phyloP scores from a whole-genome alignment of 2,113 vertebrate genomes.

The Mormoops blainvillei region DNA sequence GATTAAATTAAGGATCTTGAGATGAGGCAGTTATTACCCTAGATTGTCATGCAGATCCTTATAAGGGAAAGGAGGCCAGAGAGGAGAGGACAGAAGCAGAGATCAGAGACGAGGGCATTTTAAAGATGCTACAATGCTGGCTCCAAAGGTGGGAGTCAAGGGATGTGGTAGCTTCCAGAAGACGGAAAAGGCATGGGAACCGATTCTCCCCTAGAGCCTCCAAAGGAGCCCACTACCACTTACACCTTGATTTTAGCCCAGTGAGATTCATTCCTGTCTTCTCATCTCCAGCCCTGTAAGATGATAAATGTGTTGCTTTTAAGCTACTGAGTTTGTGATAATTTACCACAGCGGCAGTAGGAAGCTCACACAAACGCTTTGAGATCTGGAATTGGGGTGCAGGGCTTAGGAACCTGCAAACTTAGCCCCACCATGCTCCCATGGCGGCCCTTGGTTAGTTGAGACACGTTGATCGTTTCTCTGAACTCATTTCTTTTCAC shows the following conservation, averaged over 20 bases:
- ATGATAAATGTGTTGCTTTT: not conserved
- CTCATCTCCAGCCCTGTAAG: not conserved
- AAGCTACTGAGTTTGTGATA: not conserved
- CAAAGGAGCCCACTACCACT: not conserved
- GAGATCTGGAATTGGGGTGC: not conserved
- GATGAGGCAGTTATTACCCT: not conserved
- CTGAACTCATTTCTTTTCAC: not conserved
- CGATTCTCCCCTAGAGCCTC: too few relatives aligned
- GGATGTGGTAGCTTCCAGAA: not conserved
- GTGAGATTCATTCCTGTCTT: not conserved
- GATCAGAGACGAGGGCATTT: not conserved
- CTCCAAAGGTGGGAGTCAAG: not conserved
- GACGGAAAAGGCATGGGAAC: not conserved
- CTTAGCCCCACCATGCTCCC: not conserved
- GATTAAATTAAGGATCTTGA: not conserved
- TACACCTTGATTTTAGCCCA: not conserved
- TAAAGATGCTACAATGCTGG: not conserved
- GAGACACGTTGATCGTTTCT: not conserved
- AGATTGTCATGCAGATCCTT: not conserved
- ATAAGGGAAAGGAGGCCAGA: not conserved
- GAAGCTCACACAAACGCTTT: not conserved
- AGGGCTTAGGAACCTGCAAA: not conserved
- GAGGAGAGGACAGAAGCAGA: not conserved
- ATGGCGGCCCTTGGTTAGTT: not conserved
- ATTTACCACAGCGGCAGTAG: not conserved